Evolutionary conservation across 2,113 vertebrate species (phyloP).

Genomic region (Oostethus manadensis): DNA sequence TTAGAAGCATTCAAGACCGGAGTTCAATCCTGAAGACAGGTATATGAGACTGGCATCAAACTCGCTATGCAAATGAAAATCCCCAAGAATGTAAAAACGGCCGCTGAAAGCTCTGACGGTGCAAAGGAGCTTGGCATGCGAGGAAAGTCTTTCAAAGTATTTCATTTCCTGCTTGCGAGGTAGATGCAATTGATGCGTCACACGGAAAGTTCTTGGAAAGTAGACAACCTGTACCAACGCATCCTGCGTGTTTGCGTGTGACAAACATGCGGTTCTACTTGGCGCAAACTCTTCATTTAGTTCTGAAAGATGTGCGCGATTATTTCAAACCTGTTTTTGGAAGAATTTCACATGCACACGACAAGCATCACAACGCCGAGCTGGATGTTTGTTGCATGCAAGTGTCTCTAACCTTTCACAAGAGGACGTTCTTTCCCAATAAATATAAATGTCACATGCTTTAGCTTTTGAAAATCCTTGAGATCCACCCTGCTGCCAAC

Average conservation of each 20-base stretch:
- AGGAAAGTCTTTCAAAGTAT: not conserved
- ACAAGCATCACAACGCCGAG: too few relatives aligned
- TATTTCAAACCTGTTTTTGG: too few relatives aligned
- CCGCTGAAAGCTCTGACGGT: not conserved
- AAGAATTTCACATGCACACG: too few relatives aligned
- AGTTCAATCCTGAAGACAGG: not conserved
- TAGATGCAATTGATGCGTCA: not conserved
- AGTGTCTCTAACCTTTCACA: too few relatives aligned
- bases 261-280: too few relatives aligned
- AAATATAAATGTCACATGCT: not conserved
- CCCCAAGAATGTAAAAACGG: not conserved
- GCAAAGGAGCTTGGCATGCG: not conserved
- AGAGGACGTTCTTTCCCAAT: not conserved
- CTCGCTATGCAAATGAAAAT: not conserved
- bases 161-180: not conserved
- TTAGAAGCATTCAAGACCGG: not conserved
- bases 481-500: constrained; percentile 2
- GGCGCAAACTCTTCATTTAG: too few relatives aligned
- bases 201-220: not conserved
- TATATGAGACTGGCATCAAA: not conserved
- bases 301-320: too few relatives aligned
- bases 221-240: not conserved
- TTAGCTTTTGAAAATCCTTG: not conserved
- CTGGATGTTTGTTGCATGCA: too few relatives aligned
- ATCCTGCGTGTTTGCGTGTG: not conserved